Evolutionary conservation across 2,797 vertebrate genomes (phyloP), one percentile per base, ranked within the genome.

Genomic region (Malacoctenus gilli): DNA sequence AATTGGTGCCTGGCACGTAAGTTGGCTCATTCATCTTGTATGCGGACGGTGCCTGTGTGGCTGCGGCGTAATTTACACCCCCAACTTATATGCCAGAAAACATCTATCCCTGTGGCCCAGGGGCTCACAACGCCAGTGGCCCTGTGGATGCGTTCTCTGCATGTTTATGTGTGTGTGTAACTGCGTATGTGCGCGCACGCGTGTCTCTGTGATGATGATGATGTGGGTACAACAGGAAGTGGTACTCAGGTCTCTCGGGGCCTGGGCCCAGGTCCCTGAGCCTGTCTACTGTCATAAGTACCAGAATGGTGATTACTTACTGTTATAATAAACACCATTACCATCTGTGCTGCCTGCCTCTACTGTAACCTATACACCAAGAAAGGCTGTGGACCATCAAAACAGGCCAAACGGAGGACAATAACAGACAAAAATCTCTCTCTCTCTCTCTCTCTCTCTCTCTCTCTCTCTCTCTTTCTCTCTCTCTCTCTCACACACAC

Each of bases 381-480:
- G 82, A 83, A 89, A 87, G 72, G 79, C 85, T 90, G 44, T 88
- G 82, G 87, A 91, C 90, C 89, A 92, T 91, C 90, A 92, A 85
- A 86, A 88, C 82, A 79, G 69, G 79, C 43, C 65, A 59, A 56
- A 63, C 23, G 5, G 20, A 84, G 74, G 81, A 79, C 56, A 72
- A 77, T 69, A 71, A 80, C 79, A 56, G 64, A 59, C 61, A 62
- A 62, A 70, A 52, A 22, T 63, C 55, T 44, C n/a, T n/a, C n/a
- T n/a, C n/a, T n/a, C n/a, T n/a, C n/a, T n/a, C n/a, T n/a, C n/a
- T n/a, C n/a, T n/a, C n/a, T n/a, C n/a, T n/a, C n/a, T n/a, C n/a
- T n/a, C n/a, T n/a, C n/a, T n/a, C n/a, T n/a, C n/a, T n/a, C n/a
- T n/a, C n/a, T n/a, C n/a, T n/a, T n/a, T n/a, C n/a, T n/a, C n/a